Evolutionary conservation across 2,888 invertebrate genomes (phyloP).

Genomic region (Euphydryas editha): DNA sequence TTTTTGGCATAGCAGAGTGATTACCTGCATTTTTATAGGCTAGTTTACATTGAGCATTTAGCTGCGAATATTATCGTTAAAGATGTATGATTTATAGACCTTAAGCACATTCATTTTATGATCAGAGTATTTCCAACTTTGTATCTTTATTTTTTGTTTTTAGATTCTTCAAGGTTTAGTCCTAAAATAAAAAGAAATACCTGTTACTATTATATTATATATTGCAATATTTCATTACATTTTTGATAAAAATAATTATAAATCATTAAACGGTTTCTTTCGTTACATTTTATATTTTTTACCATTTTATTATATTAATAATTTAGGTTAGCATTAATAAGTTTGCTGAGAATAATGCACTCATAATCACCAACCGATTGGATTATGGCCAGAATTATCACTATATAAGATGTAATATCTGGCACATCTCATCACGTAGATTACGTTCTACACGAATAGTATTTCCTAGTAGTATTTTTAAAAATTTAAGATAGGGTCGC

Average conservation of each 20-base stretch:
- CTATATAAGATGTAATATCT: conserved; percentile 54
- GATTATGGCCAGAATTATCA: conserved; percentile 57
- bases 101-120: conserved; percentile 14
- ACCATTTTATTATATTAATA: too few relatives aligned
- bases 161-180: too few relatives aligned
- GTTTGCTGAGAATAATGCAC: too few relatives aligned
- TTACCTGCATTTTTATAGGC: conserved; percentile 54
- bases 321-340: conserved; percentile 30
- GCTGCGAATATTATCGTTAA: conserved; percentile 29
- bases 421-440: conserved; percentile 47
- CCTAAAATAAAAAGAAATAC: too few relatives aligned
- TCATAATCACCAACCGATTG: conserved; percentile 59
- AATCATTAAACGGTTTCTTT: too few relatives aligned
- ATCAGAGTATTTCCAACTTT: background rate
- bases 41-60: conserved; percentile 49
- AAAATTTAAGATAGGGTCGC: conserved; percentile 48
- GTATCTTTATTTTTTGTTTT: background rate
- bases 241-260: too few relatives aligned
- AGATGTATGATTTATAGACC: conserved; percentile 33
- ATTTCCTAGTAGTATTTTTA: conserved; percentile 50
- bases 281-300: too few relatives aligned
- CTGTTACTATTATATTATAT: too few relatives aligned
- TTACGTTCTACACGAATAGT: conserved; percentile 28
- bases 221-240: too few relatives aligned
- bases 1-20: conserved; percentile 52